Evolutionary conservation across 2,888 invertebrate species (phyloP), one percentile per base, ranked within the genome.

Genomic region (Oxystoma pomonae): DNA sequence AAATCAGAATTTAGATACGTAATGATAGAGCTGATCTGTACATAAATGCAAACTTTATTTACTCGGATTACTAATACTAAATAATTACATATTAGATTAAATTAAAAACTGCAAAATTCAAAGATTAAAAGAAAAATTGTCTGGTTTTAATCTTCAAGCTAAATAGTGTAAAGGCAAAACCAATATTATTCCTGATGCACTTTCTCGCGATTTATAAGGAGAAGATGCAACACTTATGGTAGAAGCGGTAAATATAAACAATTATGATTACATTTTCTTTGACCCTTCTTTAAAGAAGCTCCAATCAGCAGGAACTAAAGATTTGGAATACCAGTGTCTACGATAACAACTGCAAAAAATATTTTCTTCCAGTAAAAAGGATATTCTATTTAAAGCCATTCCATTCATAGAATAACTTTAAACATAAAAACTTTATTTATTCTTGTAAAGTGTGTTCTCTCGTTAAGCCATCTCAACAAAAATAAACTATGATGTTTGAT

Each of bases 1-100:
- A 57, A 60, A 53, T n/a, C 52, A 51, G 52, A 21, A 53, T 49
- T 16, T 49, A 35, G 53, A 61, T 2, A 49, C 51, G n/a, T 52
- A 50, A 61, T 55, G 20, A 49, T 21, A 51, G 1, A 35, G 50
- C 59, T 62, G 65, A 65, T 65, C 63, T 65, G 62, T 55, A n/a
- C n/a, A n/a, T n/a, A n/a, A n/a, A n/a, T n/a, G n/a, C n/a, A n/a
- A n/a, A n/a, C n/a, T n/a, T n/a, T n/a, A n/a, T n/a, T n/a, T n/a
- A n/a, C n/a, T n/a, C n/a, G n/a, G n/a, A n/a, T n/a, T n/a, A n/a
- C n/a, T n/a, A n/a, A 35, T 35, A 35, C 35, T 35, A 35, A 3
- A 35, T 35, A 35, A 7, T 35, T 35, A 35, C 35, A 3, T 12
- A 35, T 7, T 35, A 12, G 35, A 35, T 12, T 7, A 35, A 35